A percentile compares a stretch with the other conserved stretches of the same genome.
These are phyloP conservation scores for Hydriomena furcata DNA, from an alignment of 2,888 invertebrate species.

Conservation along the genomic window DNA sequence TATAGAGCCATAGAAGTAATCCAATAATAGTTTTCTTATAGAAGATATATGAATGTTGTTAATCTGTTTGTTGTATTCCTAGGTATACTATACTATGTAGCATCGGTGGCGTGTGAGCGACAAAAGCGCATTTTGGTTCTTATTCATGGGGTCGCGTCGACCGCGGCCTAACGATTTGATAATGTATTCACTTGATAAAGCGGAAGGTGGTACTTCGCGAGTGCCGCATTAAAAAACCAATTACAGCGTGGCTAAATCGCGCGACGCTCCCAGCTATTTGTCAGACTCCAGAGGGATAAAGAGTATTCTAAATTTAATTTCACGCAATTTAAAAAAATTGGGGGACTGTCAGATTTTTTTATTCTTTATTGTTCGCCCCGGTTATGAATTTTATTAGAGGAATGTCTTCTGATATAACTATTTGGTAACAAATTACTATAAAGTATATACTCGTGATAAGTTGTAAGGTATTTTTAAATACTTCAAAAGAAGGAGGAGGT, in stretches of 20 bases:
- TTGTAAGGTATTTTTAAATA: too few relatives aligned
- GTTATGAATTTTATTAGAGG: slow-evolving; percentile 68
- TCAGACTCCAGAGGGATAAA: slow-evolving; percentile 80
- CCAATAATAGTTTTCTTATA: too few relatives aligned
- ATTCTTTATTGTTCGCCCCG: slow-evolving; percentile 67
- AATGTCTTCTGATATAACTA: too few relatives aligned
- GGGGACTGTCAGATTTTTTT: slow-evolving; percentile 65
- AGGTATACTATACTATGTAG: slow-evolving; percentile 3
- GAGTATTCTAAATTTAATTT: slow-evolving; percentile 83
- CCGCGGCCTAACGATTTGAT: slow-evolving; percentile 81
- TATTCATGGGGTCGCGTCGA: slow-evolving; percentile 73
- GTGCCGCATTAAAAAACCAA: slow-evolving; percentile 82
- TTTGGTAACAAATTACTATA: too few relatives aligned
- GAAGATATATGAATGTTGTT: not conserved
- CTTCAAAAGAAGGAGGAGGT: too few relatives aligned
- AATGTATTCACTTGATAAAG: slow-evolving; percentile 83
- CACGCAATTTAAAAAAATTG: slow-evolving; percentile 80
- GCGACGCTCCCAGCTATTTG: slow-evolving; percentile 77
- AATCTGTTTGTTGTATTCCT: not conserved
- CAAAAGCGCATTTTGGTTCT: slow-evolving; percentile 75
- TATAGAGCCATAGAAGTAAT: too few relatives aligned
- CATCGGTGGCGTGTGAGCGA: slow-evolving; percentile 54
- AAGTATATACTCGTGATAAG: too few relatives aligned
- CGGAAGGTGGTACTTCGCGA: slow-evolving; percentile 80
- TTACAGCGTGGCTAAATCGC: slow-evolving; percentile 81